Evolutionary conservation across 2,797 vertebrate species (phyloP).

Genomic region (Spinus pinus): DNA sequence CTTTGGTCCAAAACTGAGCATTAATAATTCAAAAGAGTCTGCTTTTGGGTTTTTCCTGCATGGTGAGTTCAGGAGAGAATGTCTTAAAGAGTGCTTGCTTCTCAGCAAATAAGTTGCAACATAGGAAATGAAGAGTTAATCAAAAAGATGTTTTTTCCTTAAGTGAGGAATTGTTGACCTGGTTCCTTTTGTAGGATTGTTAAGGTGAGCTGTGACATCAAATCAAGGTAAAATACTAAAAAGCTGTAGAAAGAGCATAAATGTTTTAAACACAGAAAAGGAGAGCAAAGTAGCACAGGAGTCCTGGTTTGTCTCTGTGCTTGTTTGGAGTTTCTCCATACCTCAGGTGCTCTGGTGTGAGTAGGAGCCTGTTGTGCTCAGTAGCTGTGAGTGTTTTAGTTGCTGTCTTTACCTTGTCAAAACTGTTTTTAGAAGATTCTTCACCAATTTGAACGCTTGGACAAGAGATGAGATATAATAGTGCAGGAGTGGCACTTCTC

Average conservation of each 20-base stretch:
- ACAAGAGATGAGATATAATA: background rate
- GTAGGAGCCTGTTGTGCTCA: constrained; percentile 71
- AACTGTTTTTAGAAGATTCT: background rate
- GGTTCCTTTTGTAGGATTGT: constrained; percentile 11
- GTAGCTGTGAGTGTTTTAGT: constrained; percentile 57
- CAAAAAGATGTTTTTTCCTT: background rate
- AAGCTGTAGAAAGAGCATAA: background rate
- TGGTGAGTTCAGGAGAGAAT: background rate
- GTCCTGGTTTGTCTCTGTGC: background rate
- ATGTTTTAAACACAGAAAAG: background rate
- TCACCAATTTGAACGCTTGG: background rate
- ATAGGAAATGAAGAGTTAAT: background rate
- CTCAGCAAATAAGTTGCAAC: background rate
- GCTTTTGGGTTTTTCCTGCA: background rate
- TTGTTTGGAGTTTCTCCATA: constrained; percentile 62
- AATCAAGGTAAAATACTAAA: constrained; percentile 12
- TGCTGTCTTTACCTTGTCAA: background rate
- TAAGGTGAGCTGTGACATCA: background rate
- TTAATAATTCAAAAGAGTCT: background rate
- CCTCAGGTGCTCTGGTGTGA: constrained; percentile 51
- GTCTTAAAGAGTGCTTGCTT: background rate
- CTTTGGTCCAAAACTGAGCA: background rate
- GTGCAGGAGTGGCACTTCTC: background rate
- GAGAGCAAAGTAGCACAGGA: background rate
- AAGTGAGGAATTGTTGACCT: background rate